Evolutionary conservation across 2,797 vertebrate genomes (phyloP), one percentile per base, ranked within the genome.

Genomic region (Remorina albescens): DNA sequence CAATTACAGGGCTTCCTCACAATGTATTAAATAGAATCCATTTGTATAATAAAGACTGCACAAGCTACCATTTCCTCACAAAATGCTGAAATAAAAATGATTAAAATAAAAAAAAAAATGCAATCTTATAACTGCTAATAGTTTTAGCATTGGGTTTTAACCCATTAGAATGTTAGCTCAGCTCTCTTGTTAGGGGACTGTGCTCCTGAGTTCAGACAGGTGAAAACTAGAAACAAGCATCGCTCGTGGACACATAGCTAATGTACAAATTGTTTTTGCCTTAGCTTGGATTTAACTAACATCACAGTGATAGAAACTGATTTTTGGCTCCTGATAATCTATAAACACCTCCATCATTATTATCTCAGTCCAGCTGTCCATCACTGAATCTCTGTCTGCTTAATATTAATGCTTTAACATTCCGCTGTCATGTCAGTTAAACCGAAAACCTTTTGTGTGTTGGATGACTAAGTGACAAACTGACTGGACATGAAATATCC

Each of bases 311-410:
- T 47, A 44, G 23, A 42, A 57, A 53, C 26, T 37, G 72, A 78
- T 58, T 55, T 32, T 30, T 51, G 47, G 55, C 77, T 41, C 23
- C 30, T 11, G 49, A 73, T 53, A 54, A 37, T 61, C 39, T 36
- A 41, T 6, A 68, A 67, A 26, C 41, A 41, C 26, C 13, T 4
- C n/a, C 50, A 42, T 80, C 53, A 60, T 66, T 47, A 59, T 76
- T 69, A 61, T 67, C 65, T 78, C 57, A 82, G 42, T 54, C 26
- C 8, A 46, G 18, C 9, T 18, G 15, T 16, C 9, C 50, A 61
- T 61, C 30, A 60, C 21, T 19, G 16, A 39, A 44, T 18, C 50
- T n/a, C 37, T n/a, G 18, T 37, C 44, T 32, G 9, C 11, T 23
- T 32, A 8, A 57, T 42, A 54, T n/a, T n/a, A n/a, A n/a, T n/a